Conservation (phyloP, 1,140 invertebrate species). For the Trichoplusia ni region DNA sequence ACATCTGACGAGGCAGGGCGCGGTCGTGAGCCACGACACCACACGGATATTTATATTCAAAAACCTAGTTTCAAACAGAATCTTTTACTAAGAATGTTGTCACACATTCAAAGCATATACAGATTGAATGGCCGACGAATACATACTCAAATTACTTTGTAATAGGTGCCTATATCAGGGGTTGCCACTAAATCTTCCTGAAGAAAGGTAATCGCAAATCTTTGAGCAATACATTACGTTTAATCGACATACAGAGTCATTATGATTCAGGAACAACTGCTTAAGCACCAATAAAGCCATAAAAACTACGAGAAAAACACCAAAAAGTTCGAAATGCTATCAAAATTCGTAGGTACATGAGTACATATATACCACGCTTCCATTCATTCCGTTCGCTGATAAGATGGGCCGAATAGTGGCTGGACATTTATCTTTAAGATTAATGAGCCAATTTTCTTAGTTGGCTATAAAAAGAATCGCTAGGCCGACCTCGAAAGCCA, state of each 20-base stretch:
- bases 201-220: conserved; percentile 16
- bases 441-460: conserved; percentile 82
- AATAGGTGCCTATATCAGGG: no score
- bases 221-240: conserved; percentile 19
- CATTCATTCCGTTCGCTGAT: conserved; percentile 72
- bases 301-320: conserved; percentile 30
- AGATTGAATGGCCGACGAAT: no score
- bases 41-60: conserved; percentile 5
- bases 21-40: conserved; percentile 25
- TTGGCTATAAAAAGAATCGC: conserved; percentile 80
- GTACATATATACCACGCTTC: conserved; percentile 53
- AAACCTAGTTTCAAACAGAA: conserved; percentile 1
- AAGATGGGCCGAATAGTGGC: conserved; percentile 76
- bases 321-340: conserved; percentile 34
- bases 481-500: conserved; percentile 60
- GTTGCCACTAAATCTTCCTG: background rate
- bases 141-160: no score
- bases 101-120: no score
- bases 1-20: conserved; percentile 26
- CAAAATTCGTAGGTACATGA: conserved; percentile 52
- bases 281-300: conserved; percentile 26
- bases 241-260: conserved; percentile 26
- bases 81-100: no score
- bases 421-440: conserved; percentile 80
- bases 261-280: conserved; percentile 24